Percentiles rank a stretch among this genome's conserved stretches.
phyloP scores from a whole-genome alignment of 2,888 invertebrate species.

The Cinara cedri region DNA sequence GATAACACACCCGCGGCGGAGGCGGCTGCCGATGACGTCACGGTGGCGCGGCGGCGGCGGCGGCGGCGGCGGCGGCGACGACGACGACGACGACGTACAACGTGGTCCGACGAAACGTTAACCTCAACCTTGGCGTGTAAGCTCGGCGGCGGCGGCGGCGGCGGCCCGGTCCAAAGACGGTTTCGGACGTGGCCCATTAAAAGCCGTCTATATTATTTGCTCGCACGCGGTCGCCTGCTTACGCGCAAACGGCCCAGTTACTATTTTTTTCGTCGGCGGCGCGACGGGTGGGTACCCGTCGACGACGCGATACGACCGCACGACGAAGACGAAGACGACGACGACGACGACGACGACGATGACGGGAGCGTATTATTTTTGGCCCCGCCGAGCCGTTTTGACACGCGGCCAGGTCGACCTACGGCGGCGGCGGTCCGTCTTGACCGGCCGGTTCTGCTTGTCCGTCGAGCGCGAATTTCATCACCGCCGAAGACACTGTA shows the following conservation, averaged over 20 bases:
- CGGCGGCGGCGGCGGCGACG: neutral
- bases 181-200: constrained; percentile 30
- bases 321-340: neutral
- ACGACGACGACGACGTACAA: neutral
- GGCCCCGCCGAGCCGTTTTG: constrained; percentile 32
- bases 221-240: neutral
- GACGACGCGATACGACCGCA: neutral
- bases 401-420: constrained; percentile 11
- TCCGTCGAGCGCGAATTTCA: no score
- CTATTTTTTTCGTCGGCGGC: constrained; percentile 6
- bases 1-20: no score
- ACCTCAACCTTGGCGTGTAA: constrained; percentile 29
- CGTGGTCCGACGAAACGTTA: neutral
- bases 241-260: constrained; percentile 37
- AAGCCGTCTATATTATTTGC: neutral
- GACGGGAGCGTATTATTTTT: constrained; percentile 45
- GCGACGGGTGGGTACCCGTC: constrained; percentile 12
- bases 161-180: neutral
- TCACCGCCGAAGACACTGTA: no score
- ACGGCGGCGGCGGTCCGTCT: neutral
- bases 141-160: no score
- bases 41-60: neutral
- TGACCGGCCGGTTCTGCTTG: neutral
- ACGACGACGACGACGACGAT: neutral
- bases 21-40: no score